Conservation (phyloP, 1,140 invertebrate species). For the Rhizoglyphus robini region DNA sequence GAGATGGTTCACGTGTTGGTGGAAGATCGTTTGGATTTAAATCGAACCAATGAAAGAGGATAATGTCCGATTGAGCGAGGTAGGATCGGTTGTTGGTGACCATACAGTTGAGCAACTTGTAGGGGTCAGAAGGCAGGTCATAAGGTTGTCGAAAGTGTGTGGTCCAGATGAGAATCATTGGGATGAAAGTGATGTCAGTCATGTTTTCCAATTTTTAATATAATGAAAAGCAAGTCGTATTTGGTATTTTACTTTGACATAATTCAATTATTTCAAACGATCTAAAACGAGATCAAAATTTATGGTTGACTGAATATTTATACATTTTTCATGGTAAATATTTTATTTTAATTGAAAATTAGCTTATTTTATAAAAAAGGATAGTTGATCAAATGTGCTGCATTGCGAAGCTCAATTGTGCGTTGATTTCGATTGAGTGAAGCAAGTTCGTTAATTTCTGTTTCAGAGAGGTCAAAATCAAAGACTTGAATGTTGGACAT, state of each 20-base stretch:
- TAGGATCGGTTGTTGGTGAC: conserved; percentile 24
- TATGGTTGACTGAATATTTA: too few species aligned
- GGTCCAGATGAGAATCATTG: conserved; percentile 7
- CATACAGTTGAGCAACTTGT: conserved; percentile 20
- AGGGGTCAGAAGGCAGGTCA: neutral
- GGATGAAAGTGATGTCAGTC: too few species aligned
- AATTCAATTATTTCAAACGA: too few species aligned
- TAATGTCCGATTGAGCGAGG: conserved; percentile 17
- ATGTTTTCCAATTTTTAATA: too few species aligned
- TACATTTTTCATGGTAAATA: too few species aligned
- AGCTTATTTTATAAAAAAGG: too few species aligned
- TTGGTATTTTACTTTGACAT: too few species aligned
- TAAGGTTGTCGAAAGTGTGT: neutral
- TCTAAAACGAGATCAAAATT: too few species aligned
- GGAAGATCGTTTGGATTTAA: conserved; percentile 30
- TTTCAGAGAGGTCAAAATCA: conserved; percentile 49
- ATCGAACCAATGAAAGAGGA: conserved; percentile 27
- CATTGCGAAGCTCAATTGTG: conserved; percentile 19
- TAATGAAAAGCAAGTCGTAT: too few species aligned
- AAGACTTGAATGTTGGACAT: conserved; percentile 52
- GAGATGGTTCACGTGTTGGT: conserved; percentile 4
- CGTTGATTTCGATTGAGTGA: conserved; percentile 22
- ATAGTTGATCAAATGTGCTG: conserved; percentile 19
- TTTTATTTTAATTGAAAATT: too few species aligned
- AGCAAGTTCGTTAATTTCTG: conserved; percentile 45